A percentile compares a stretch with the other conserved stretches of the same genome.
phyloP scores from a whole-genome alignment of 2,888 invertebrate genomes.

The Sphaerophoria rueppellii region DNA sequence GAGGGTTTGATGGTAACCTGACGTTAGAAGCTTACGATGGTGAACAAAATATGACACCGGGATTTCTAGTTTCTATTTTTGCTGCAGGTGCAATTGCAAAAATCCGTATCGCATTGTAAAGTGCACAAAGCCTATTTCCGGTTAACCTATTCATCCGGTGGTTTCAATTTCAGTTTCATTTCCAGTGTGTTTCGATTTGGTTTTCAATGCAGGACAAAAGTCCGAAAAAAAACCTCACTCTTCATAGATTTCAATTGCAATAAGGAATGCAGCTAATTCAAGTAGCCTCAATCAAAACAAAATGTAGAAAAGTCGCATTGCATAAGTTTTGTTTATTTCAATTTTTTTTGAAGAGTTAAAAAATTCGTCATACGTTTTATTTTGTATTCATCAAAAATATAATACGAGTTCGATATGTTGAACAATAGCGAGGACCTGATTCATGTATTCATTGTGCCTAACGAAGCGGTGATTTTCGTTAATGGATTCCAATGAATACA shows the following conservation, averaged over 20 bases:
- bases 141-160: conserved; percentile 18
- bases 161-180: conserved; percentile 32
- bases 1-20: not conserved
- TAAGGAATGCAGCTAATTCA: conserved; percentile 16
- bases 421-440: conserved; percentile 39
- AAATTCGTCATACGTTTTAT: conserved; percentile 45
- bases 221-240: conserved; percentile 21
- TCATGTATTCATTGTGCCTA: conserved; percentile 68
- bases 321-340: not conserved
- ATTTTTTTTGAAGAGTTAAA: conserved; percentile 35
- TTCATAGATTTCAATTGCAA: conserved; percentile 23
- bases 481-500: conserved; percentile 65
- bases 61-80: conserved; percentile 8
- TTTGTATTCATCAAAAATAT: conserved; percentile 48
- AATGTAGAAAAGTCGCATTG: not conserved
- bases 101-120: conserved; percentile 39
- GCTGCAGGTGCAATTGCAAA: conserved; percentile 53
- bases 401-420: conserved; percentile 31
- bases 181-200: conserved; percentile 6
- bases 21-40: not conserved
- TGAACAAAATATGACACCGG: conserved; percentile 33
- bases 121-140: conserved; percentile 66
- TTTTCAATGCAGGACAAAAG: not conserved
- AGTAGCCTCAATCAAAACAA: conserved; percentile 6
- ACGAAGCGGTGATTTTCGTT: conserved; percentile 69